These are phyloP conservation scores for Patella caerulea DNA, from an alignment of 2,888 invertebrate species.

Conservation along the genomic window DNA sequence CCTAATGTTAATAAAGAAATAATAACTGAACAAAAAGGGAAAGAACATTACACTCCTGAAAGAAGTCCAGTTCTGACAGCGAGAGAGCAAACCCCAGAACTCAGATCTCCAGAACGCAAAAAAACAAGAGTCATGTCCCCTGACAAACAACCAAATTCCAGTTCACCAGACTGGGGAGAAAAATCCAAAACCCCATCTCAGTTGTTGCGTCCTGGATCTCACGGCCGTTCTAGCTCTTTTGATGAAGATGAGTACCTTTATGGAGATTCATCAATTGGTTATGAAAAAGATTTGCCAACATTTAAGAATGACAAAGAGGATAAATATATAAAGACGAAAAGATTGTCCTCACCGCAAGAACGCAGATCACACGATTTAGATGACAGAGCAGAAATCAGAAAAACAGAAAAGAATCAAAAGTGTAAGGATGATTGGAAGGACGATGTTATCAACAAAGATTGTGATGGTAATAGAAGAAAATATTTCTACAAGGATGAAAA, in stretches of 20 bases:
- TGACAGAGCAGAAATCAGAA: too few species aligned
- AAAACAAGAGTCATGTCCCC: neutral
- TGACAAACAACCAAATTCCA: neutral
- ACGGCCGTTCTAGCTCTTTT: neutral
- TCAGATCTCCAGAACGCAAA: neutral
- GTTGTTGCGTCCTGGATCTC: neutral
- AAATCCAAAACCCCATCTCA: neutral
- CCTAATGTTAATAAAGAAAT: too few species aligned
- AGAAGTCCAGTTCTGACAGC: too few species aligned
- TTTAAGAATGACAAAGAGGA: neutral
- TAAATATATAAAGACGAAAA: neutral
- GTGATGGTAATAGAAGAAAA: too few species aligned
- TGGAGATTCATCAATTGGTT: conserved; percentile 10
- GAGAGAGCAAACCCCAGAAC: too few species aligned
- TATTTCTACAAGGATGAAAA: too few species aligned
- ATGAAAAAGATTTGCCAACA: neutral
- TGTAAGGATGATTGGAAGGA: too few species aligned
- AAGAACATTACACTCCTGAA: too few species aligned
- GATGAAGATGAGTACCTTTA: conserved; percentile 23
- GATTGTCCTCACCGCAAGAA: neutral
- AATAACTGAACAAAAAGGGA: too few species aligned
- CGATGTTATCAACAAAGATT: too few species aligned
- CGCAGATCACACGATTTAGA: too few species aligned
- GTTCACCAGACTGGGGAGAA: conserved; percentile 7
- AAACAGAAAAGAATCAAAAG: too few species aligned